Evolutionary conservation across 2,888 invertebrate species (phyloP).

Genomic region (Agrotis puta): DNA sequence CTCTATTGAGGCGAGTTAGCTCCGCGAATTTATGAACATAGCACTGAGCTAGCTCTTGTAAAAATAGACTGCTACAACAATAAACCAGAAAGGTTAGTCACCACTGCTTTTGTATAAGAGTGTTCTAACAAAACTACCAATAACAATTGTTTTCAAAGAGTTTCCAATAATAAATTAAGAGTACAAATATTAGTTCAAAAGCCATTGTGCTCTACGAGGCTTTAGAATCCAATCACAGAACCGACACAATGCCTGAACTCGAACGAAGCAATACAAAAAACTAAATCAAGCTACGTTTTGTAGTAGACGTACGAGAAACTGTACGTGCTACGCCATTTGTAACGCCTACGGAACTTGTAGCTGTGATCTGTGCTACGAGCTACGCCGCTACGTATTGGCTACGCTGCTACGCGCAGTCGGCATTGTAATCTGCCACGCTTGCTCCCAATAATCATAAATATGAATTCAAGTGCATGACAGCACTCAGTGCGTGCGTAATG

Average conservation of each 20-base stretch:
- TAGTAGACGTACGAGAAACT: conserved; percentile 39
- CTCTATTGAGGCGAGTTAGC: conserved; percentile 26
- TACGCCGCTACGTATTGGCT: conserved; percentile 50
- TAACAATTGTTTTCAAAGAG: conserved; percentile 24
- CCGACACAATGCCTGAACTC: conserved; percentile 53
- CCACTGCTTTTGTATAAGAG: conserved; percentile 10
- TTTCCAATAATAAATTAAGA: conserved; percentile 47
- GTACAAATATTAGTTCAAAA: conserved; percentile 55
- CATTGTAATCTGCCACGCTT: conserved; percentile 32
- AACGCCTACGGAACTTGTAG: conserved; percentile 56
- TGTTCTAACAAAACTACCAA: conserved; percentile 22
- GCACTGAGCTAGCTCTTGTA: conserved; percentile 2
- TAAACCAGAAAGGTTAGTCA: conserved; percentile 29
- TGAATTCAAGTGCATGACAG: conserved; percentile 39
- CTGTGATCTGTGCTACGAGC: conserved; percentile 54
- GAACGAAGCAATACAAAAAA: conserved; percentile 49
- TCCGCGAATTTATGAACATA: conserved; percentile 32
- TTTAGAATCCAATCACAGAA: conserved; percentile 56
- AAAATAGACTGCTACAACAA: conserved; percentile 19
- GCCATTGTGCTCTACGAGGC: conserved; percentile 40
- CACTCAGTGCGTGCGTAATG: conserved; percentile 37
- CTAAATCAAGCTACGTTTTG: conserved; percentile 25
- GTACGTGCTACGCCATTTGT: conserved; percentile 53
- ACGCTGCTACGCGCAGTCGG: conserved; percentile 29
- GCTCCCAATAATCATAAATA: conserved; percentile 42